A percentile compares a stretch with the other conserved stretches of the same genome.
phyloP scores from a whole-genome alignment of 2,888 invertebrate genomes.

The Gnatocerus cornutus region DNA sequence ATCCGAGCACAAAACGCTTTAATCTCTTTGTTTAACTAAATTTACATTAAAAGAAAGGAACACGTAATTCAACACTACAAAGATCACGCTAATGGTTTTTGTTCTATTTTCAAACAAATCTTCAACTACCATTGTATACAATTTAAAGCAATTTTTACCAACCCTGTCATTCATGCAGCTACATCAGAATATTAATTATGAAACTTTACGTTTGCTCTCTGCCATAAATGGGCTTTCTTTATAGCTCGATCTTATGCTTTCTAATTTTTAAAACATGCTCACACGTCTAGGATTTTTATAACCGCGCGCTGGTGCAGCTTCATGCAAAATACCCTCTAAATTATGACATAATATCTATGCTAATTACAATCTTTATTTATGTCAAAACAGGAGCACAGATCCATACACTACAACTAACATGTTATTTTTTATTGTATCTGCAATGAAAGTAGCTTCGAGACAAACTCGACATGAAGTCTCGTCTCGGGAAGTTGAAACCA shows the following conservation, averaged over 20 bases:
- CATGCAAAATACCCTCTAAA: slow-evolving; percentile 10
- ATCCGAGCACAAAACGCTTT: slow-evolving; percentile 3
- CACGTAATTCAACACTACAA: not conserved
- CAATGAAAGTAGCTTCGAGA: slow-evolving; percentile 15
- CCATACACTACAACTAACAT: not conserved
- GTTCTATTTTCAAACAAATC: too few relatives aligned
- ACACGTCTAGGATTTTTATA: not conserved
- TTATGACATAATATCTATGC: slow-evolving; percentile 19
- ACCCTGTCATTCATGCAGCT: too few relatives aligned
- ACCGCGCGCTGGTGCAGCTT: not conserved
- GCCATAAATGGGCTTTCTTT: not conserved
- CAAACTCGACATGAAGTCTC: slow-evolving; percentile 28
- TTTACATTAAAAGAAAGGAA: not conserved
- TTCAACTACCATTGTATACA: too few relatives aligned
- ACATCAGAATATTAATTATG: too few relatives aligned
- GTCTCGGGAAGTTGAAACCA: slow-evolving; percentile 22
- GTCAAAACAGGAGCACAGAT: not conserved
- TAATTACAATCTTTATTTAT: slow-evolving; percentile 16
- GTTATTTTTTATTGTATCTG: slow-evolving; percentile 7
- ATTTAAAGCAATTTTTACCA: too few relatives aligned
- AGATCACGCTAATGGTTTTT: too few relatives aligned
- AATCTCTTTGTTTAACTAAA: not conserved
- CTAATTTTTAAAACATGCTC: slow-evolving; percentile 1
- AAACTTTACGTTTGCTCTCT: not conserved
- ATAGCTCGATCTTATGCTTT: not conserved